These are phyloP conservation scores for Tinea trinotella DNA, from an alignment of 2,888 invertebrate species.

Conservation along the genomic window DNA sequence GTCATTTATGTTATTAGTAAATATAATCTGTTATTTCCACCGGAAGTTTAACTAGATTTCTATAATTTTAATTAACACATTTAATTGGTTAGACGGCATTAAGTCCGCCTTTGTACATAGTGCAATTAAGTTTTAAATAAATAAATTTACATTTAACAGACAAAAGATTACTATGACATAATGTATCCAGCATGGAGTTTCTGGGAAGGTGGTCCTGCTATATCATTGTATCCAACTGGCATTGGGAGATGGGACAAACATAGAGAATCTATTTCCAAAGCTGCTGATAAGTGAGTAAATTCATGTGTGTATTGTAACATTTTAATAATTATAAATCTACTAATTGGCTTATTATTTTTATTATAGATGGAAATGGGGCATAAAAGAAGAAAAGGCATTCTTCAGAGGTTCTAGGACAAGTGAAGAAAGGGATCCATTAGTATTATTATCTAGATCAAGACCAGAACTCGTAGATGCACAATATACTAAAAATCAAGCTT, in stretches of 20 bases:
- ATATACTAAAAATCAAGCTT: slow-evolving; percentile 98
- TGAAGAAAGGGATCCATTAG: slow-evolving; percentile 88
- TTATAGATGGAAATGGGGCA: slow-evolving; percentile 78
- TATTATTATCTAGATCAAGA: slow-evolving; percentile 82
- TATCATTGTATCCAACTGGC: slow-evolving; percentile 92
- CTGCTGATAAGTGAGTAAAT: slow-evolving; percentile 72
- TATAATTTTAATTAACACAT: too few relatives aligned
- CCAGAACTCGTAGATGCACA: slow-evolving; percentile 90
- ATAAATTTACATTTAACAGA: slow-evolving; percentile 61
- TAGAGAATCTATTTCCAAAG: slow-evolving; percentile 77
- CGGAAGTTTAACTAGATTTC: too few relatives aligned
- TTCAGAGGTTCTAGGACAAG: slow-evolving; percentile 97
- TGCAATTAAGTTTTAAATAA: too few relatives aligned
- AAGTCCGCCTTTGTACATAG: too few relatives aligned
- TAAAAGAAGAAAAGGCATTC: slow-evolving; percentile 81
- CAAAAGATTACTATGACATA: slow-evolving; percentile 87
- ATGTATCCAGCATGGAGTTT: slow-evolving; percentile 98
- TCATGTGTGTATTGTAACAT: not conserved
- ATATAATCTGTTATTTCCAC: too few relatives aligned
- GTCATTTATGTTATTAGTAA: too few relatives aligned
- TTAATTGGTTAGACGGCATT: too few relatives aligned
- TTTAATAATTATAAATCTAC: not conserved
- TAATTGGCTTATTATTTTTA: too few relatives aligned
- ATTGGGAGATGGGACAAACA: slow-evolving; percentile 95
- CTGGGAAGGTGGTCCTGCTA: slow-evolving; percentile 98